Base-by-base conservation (phyloP, 2,888 invertebrate genomes). In the Drosophila paranaensis region DNA sequence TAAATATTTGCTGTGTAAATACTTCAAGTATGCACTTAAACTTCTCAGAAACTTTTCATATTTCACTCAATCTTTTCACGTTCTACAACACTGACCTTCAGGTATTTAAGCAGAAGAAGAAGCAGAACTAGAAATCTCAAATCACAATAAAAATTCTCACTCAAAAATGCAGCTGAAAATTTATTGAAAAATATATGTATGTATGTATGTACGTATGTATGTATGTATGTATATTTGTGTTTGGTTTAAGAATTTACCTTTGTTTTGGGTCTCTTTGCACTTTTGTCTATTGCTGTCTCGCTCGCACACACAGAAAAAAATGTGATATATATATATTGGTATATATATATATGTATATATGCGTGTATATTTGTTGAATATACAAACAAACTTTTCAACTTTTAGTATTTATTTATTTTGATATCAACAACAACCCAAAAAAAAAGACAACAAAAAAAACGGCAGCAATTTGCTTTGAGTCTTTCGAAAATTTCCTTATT, bases 191-290 rank as follows among this genome's bases (percentile, higher is more conserved):
- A 57, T 39, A 37, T 42, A 25, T 14, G 9, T 46, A 20, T 20
- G 20, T 1, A 20, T 20, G 20, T 20, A 20, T 20, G 20, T 20
- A 20, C 2, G 20, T 20, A 20, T 20, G 20, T 20, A 20, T 2
- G 2, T 20, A 20, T 20, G 20, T 20, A 20, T 20, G 20, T 20
- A 20, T 5, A 14, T 9, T 46, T 6, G 10, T 30, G 3, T 51
- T 30, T 9, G 14, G 37, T 51, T 57, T 10, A 50, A 60, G 39
- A 62, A 62, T 54, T 79, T 78, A 78, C 78, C 79, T 75, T 78
- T 67, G 51, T 45, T 65, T 68, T 30, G 30, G 65, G 60, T 58
- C 60, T 72, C 48, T 43, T 58, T 61, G 43, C 60, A 51, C 56
- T 68, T 63, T 35, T 60, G 51, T 66, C 61, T 45, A 35, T 60